phyloP scores from a whole-genome alignment of 2,797 vertebrate species.

The Myripristis murdjan region DNA sequence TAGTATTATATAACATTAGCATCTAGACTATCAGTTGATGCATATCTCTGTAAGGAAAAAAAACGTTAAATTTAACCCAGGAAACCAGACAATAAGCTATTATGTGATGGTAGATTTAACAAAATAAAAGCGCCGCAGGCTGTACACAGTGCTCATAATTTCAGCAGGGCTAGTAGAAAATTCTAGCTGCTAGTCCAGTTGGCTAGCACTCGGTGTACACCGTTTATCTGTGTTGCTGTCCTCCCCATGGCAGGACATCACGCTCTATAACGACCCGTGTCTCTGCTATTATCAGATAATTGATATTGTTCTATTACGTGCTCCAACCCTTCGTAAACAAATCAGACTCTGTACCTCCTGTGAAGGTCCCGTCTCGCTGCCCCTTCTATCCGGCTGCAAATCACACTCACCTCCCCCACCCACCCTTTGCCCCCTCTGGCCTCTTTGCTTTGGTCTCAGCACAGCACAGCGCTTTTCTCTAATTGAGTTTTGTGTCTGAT shows the following conservation, averaged over 20 bases:
- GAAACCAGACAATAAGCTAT: background rate
- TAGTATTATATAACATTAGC: background rate
- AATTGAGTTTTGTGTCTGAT: constrained; percentile 73
- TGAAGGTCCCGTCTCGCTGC: constrained; percentile 24
- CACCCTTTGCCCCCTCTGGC: constrained; percentile 23
- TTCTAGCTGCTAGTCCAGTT: background rate
- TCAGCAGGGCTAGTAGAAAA: background rate
- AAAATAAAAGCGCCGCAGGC: background rate
- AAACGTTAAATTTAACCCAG: background rate
- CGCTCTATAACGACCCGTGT: constrained; percentile 19
- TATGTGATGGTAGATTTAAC: background rate
- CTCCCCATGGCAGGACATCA: constrained; percentile 5
- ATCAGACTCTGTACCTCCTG: constrained; percentile 24
- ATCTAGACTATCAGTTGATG: background rate
- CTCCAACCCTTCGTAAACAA: constrained; percentile 37
- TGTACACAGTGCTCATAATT: background rate
- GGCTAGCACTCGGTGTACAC: background rate
- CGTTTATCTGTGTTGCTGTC: constrained; percentile 7
- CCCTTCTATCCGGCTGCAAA: constrained; percentile 53
- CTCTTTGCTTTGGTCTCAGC: constrained; percentile 45
- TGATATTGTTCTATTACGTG: constrained; percentile 45
- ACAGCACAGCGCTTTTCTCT: constrained; percentile 59
- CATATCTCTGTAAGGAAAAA: too few species aligned
- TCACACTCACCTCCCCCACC: constrained; percentile 34
- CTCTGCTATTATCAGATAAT: constrained; percentile 33